These are phyloP conservation scores for Aleiodes sp. DNA, from an alignment of 1,140 invertebrate species.

Conservation along the genomic window DNA sequence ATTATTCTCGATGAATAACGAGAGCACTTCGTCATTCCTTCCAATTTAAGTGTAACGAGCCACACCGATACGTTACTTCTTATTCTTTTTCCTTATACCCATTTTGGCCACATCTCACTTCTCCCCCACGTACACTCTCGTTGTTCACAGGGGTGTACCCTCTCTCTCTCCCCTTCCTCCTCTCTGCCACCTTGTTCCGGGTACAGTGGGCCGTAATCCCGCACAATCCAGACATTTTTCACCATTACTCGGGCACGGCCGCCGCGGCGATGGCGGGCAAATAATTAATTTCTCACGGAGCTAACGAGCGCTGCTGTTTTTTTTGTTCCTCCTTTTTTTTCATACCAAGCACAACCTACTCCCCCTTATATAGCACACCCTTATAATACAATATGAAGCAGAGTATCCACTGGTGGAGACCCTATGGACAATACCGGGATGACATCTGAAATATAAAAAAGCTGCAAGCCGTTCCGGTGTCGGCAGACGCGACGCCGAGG, in stretches of 20 bases:
- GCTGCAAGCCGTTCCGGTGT: slow-evolving; percentile 29
- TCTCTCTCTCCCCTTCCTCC: neutral
- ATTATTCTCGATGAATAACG: slow-evolving; percentile 65
- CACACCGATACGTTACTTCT: slow-evolving; percentile 66
- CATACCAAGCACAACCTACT: slow-evolving; percentile 28
- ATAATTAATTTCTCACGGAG: slow-evolving; percentile 67
- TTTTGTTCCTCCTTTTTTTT: slow-evolving; percentile 39
- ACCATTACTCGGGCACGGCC: slow-evolving; percentile 60
- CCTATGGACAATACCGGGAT: slow-evolving; percentile 50
- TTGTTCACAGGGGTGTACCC: neutral
- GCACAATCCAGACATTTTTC: slow-evolving; percentile 66
- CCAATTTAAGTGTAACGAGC: slow-evolving; percentile 67
- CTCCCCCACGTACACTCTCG: slow-evolving; percentile 31
- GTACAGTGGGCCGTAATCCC: slow-evolving; percentile 55
- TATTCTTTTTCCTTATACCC: slow-evolving; percentile 56
- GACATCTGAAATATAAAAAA: slow-evolving; percentile 53
- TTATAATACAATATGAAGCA: neutral
- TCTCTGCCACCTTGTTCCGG: slow-evolving; percentile 34
- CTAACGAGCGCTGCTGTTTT: slow-evolving; percentile 56
- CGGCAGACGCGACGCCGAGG: slow-evolving; percentile 12
- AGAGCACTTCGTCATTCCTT: slow-evolving; percentile 66
- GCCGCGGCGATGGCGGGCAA: slow-evolving; percentile 58
- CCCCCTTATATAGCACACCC: neutral
- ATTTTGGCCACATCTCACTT: slow-evolving; percentile 31
- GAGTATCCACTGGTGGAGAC: neutral